Evolutionary conservation across 2,888 invertebrate species (phyloP).

Genomic region (Steinernema carpocapsae): DNA sequence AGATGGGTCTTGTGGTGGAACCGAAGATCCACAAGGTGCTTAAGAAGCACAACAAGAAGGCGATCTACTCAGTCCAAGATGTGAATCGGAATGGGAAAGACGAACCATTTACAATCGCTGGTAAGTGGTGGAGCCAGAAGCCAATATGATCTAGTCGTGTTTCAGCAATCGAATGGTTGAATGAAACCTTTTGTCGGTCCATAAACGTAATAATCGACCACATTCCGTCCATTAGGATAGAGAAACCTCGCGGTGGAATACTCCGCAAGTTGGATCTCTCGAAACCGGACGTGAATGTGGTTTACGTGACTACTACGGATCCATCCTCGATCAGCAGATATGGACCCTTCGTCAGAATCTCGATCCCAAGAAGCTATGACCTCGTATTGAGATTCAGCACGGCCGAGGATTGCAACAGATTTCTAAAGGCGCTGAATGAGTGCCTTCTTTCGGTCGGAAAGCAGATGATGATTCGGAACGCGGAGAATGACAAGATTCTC

Average conservation of each 20-base stretch:
- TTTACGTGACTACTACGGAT: constrained; percentile 83
- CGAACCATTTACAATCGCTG: constrained; percentile 1
- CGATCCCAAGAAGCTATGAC: constrained; percentile 87
- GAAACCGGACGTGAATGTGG: constrained; percentile 72
- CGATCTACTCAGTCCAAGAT: constrained; percentile 24
- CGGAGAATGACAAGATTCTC: constrained; percentile 55
- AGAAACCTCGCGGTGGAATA: constrained; percentile 81
- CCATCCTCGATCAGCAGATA: constrained; percentile 71
- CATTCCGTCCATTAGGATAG: constrained; percentile 39
- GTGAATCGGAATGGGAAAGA: not conserved
- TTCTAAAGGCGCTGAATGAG: constrained; percentile 46
- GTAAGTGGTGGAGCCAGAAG: not conserved
- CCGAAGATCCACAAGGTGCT: constrained; percentile 34
- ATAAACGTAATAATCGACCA: constrained; percentile 46
- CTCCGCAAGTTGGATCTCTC: constrained; percentile 82
- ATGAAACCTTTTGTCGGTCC: constrained; percentile 57
- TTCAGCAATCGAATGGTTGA: constrained; percentile 66
- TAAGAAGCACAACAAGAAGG: constrained; percentile 23
- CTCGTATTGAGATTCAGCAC: constrained; percentile 83
- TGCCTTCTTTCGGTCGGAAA: constrained; percentile 37
- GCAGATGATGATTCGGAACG: constrained; percentile 36
- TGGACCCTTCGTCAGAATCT: constrained; percentile 78
- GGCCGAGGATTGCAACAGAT: constrained; percentile 49
- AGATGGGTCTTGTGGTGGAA: constrained; percentile 55
- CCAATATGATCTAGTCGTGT: not conserved